These are phyloP conservation scores for Pristionchus fissidentatus DNA, from an alignment of 2,888 invertebrate species.

Conservation along the genomic window DNA sequence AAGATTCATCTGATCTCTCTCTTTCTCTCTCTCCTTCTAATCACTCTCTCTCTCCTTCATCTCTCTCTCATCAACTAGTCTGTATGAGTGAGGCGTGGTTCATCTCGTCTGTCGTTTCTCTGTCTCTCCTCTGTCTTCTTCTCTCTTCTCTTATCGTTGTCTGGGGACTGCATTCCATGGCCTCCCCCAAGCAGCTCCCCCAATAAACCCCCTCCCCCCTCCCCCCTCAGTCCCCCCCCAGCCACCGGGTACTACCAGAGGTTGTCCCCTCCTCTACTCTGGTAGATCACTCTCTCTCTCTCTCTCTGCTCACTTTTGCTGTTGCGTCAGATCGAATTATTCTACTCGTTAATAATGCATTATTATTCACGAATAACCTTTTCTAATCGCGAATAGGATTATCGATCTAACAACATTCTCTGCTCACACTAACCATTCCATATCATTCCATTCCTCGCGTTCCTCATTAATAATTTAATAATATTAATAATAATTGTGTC, in stretches of 20 bases:
- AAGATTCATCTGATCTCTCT: constrained; percentile 66
- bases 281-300: background rate
- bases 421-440: constrained; percentile 19
- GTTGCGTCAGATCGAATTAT: too few species aligned
- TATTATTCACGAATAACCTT: too few species aligned
- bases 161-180: constrained; percentile 72
- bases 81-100: constrained; percentile 74
- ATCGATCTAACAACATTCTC: too few species aligned
- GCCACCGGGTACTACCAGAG: constrained; percentile 3
- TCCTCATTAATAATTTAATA: constrained; percentile 31
- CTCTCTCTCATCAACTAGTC: constrained; percentile 60
- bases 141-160: constrained; percentile 74
- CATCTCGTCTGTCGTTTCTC: constrained; percentile 73
- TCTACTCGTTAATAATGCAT: too few species aligned
- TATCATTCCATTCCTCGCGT: constrained; percentile 10
- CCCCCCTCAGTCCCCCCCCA: background rate
- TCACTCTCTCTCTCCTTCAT: constrained; percentile 10
- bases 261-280: background rate
- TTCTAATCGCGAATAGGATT: too few species aligned
- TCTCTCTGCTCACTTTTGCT: too few species aligned
- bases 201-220: constrained; percentile 24
- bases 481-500: constrained; percentile 10
- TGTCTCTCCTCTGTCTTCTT: constrained; percentile 73
- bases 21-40: background rate
- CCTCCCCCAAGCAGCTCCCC: constrained; percentile 33